Base-by-base conservation (phyloP, 2,797 vertebrate genomes). In the Artibeus jamaicensis region DNA sequence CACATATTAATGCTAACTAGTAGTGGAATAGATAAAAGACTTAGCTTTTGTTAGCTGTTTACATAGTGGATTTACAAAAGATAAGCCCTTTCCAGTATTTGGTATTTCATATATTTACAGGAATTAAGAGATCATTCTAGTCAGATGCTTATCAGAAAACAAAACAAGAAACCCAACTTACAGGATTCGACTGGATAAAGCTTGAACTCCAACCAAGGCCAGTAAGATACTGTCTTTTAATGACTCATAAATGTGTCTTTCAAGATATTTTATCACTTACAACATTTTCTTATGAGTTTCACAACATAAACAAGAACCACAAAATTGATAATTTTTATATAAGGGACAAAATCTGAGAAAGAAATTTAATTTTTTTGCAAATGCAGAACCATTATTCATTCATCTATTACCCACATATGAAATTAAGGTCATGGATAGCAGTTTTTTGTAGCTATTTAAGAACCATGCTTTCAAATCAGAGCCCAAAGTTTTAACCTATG, bases 11-110 rank as follows among this genome's bases (percentile, higher is more conserved):
- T 32, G 7, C 53, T 94, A 88, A 76, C 7, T 22, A 78, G 14
- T 18, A 87, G 16, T 29, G 50, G 19, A 95, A 92, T 9, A 93
- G 57, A 85, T 44, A 94, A 96, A 95, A 74, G 15, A 26, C 10
- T 57, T 84, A 55, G 26, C 19, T 89, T 93, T 89, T 74, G 34
- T 46, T 34, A 93, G 11, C 29, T 79, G 34, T 55, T 62, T 67
- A 77, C 32, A 24, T 39, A 71, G 89, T 16, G 21, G n/a, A 6
- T 81, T 92, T 59, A 62, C 15, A 68, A 88, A 92, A 68, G 34
- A 83, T 9, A 93, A 76, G 81, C 14, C 10, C 4, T 90, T 95
- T 53, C n/a, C 19, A 77, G 29, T 42, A 70, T n/a, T 48, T 78
- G 26, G 68, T 84, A 89, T 16, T 32, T 95, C 67, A 85, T 39